Percentiles rank a stretch among this genome's conserved stretches.
These are phyloP conservation scores for Craseonycteris thonglongyai DNA, from an alignment of 2,113 vertebrate genomes.

Conservation along the genomic window DNA sequence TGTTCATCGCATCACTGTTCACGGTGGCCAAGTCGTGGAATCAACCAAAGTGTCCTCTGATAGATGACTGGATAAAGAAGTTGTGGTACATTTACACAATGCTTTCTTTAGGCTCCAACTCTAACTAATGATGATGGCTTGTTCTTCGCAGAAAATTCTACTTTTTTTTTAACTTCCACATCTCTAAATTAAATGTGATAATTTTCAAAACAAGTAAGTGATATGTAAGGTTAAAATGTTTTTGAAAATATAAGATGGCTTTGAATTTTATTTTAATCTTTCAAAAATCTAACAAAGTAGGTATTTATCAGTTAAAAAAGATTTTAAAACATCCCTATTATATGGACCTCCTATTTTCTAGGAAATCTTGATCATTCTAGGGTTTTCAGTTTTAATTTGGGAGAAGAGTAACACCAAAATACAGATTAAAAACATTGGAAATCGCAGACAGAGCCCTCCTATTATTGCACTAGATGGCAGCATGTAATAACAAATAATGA, in stretches of 20 bases:
- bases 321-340: neutral
- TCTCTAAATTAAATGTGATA: neutral
- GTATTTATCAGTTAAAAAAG: neutral
- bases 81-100: neutral
- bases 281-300: neutral
- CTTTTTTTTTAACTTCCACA: neutral
- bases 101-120: neutral
- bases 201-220: neutral
- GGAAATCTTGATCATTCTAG: neutral
- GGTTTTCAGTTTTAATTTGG: neutral
- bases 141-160: neutral
- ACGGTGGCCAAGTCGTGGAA: no score
- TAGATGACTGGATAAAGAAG: no score
- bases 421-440: neutral
- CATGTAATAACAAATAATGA: constrained; percentile 53
- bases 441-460: neutral
- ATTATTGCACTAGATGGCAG: constrained; percentile 78
- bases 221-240: neutral
- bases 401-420: neutral
- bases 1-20: no score
- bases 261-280: neutral
- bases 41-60: no score
- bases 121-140: neutral
- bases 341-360: neutral
- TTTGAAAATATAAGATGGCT: neutral